Percentiles rank a stretch among this genome's conserved stretches.
Evolutionary conservation across 2,888 invertebrate genomes (phyloP).

Genomic region (Amphipoea lucens): DNA sequence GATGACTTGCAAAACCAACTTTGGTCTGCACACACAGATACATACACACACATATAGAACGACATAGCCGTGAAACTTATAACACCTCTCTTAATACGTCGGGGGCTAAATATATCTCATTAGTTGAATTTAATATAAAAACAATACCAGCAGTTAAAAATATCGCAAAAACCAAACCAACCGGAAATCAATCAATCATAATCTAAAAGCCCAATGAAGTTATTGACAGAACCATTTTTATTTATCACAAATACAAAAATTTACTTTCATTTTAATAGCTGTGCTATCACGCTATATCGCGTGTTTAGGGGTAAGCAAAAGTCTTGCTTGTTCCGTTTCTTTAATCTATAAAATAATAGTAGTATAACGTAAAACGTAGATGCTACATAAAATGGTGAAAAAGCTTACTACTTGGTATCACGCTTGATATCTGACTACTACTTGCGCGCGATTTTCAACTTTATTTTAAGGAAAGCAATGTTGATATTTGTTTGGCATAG

Average conservation of each 20-base stretch:
- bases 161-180: neutral
- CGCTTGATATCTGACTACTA: neutral
- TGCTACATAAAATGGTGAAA: constrained; percentile 16
- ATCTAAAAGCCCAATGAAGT: neutral
- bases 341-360: constrained; percentile 40
- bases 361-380: constrained; percentile 25
- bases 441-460: neutral
- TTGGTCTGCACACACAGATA: no score
- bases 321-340: constrained; percentile 42
- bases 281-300: constrained; percentile 62
- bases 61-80: neutral
- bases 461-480: neutral
- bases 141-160: neutral
- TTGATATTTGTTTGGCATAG: neutral
- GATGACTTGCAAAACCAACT: no score
- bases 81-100: neutral
- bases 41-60: no score
- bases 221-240: constrained; percentile 21
- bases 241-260: constrained; percentile 42
- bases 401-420: constrained; percentile 12
- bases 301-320: constrained; percentile 49
- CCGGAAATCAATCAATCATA: neutral
- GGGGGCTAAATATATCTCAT: no score
- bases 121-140: neutral
- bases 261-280: constrained; percentile 48